Evolutionary conservation across 2,797 vertebrate genomes (phyloP).

Genomic region (Mormyrus proboscirostris): DNA sequence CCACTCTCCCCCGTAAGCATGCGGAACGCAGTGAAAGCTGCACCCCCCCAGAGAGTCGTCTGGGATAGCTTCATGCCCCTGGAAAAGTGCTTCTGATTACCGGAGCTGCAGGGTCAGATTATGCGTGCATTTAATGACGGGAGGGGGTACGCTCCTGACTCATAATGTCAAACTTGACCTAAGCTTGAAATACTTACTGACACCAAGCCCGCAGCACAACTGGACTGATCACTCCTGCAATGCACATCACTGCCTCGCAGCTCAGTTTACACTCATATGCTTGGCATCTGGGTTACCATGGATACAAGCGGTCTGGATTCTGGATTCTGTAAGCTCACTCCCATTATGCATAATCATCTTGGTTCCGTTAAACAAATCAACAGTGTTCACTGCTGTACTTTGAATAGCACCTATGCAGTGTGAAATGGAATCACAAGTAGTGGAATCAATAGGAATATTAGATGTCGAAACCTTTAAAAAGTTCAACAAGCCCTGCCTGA

Average conservation of each 20-base stretch:
- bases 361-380: not conserved
- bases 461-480: not conserved
- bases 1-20: not conserved
- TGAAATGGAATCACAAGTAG: not conserved
- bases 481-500: not conserved
- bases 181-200: not conserved
- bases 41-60: not conserved
- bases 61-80: not conserved
- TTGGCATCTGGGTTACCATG: slow-evolving; percentile 7
- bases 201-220: not conserved
- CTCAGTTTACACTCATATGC: not conserved
- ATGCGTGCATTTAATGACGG: not conserved
- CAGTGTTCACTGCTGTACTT: not conserved
- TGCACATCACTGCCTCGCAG: not conserved
- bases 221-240: not conserved
- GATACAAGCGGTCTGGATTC: not conserved
- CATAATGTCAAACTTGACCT: not conserved
- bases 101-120: not conserved
- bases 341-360: not conserved
- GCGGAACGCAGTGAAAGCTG: not conserved
- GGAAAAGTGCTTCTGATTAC: not conserved
- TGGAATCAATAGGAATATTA: not conserved
- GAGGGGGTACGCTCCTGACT: not conserved
- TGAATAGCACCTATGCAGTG: not conserved
- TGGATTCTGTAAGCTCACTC: not conserved